phyloP scores from a whole-genome alignment of 1,140 invertebrate species.

The Drosophila kanapiae region DNA sequence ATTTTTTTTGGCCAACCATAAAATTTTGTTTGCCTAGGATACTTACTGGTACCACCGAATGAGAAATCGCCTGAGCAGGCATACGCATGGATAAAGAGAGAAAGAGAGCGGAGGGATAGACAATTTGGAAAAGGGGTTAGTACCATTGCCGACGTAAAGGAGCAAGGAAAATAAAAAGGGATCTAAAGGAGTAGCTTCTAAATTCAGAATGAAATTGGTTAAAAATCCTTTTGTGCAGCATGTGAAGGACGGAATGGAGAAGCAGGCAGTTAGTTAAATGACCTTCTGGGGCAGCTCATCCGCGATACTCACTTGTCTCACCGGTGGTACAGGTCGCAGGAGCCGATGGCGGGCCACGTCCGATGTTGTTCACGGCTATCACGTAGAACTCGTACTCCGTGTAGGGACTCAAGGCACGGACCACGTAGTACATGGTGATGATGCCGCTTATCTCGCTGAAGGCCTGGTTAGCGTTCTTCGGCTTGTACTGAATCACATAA shows the following conservation, averaged over 20 bases:
- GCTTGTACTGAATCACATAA: conserved; percentile 98
- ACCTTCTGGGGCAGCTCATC: conserved; percentile 7
- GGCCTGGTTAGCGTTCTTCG: conserved; percentile 93
- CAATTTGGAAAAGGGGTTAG: conserved; percentile 58
- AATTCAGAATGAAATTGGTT: conserved; percentile 60
- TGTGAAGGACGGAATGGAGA: conserved; percentile 14
- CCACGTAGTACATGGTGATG: conserved; percentile 96
- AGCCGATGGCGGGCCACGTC: conserved; percentile 93
- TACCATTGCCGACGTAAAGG: conserved; percentile 47
- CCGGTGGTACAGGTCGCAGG: conserved; percentile 96
- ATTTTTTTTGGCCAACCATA: conserved; percentile 57
- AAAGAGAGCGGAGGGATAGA: conserved; percentile 60
- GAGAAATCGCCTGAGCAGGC: conserved; percentile 89
- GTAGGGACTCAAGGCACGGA: conserved; percentile 95
- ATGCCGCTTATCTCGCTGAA: conserved; percentile 96
- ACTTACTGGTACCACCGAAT: conserved; percentile 95
- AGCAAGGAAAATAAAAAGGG: conserved; percentile 37
- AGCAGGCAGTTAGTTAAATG: conserved; percentile 51
- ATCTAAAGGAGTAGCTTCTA: conserved; percentile 35
- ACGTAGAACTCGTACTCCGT: conserved; percentile 99
- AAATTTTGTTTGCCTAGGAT: conserved; percentile 74
- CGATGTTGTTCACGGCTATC: conserved; percentile 97
- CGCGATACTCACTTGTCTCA: conserved; percentile 94
- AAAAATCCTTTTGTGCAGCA: conserved; percentile 62
- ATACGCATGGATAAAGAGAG: conserved; percentile 4